These are phyloP conservation scores for Urocyon cinereoargenteus DNA, from an alignment of 2,797 vertebrate species.

Conservation along the genomic window DNA sequence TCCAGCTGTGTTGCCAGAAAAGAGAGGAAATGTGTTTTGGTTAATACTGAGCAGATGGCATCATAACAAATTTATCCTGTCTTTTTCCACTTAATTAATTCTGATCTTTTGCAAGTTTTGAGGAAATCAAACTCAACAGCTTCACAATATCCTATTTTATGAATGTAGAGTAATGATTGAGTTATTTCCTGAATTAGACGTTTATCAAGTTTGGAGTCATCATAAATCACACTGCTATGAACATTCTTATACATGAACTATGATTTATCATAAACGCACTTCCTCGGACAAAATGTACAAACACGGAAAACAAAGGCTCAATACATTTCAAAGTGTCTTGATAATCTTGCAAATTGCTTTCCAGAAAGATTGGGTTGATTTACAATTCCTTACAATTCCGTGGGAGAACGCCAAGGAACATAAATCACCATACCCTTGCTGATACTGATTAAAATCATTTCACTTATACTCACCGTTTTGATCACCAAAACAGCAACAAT, in stretches of 20 bases:
- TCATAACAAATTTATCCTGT: background rate
- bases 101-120: background rate
- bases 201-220: background rate
- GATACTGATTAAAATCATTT: background rate
- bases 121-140: background rate
- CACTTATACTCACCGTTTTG: background rate
- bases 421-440: background rate
- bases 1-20: background rate
- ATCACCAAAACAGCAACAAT: background rate
- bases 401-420: background rate
- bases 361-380: background rate
- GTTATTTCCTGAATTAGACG: background rate
- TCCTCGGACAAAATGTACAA: background rate
- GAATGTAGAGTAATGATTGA: background rate
- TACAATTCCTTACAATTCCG: background rate
- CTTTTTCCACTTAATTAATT: background rate
- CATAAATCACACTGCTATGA: background rate
- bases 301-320: constrained; percentile 6
- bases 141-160: background rate
- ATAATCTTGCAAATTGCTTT: constrained; percentile 20
- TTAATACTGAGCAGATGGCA: background rate
- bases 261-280: background rate
- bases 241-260: background rate
- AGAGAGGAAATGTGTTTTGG: background rate
- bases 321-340: background rate